Conservation (phyloP, 1,140 invertebrate species). For the Panagrolaimus sp. region DNA sequence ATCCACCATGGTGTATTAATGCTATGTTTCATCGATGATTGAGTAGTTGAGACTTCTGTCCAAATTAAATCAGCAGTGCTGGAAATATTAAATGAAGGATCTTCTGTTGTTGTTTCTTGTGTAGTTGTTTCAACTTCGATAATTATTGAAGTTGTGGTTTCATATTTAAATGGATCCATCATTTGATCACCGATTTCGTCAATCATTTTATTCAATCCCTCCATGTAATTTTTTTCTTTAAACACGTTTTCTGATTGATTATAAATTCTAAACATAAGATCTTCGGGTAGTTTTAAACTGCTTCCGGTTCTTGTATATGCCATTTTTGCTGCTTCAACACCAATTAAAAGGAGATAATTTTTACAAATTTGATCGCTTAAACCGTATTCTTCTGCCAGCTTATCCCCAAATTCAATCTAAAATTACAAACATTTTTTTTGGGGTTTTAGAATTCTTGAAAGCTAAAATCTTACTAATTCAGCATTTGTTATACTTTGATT, state of each 20-base stretch:
- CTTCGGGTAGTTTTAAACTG: constrained; percentile 39
- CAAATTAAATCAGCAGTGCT: background rate
- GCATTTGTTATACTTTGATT: constrained; percentile 44
- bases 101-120: background rate
- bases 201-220: constrained; percentile 48
- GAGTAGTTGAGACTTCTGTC: background rate
- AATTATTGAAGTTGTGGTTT: background rate
- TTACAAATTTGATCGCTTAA: constrained; percentile 35
- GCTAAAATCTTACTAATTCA: constrained; percentile 37
- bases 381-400: constrained; percentile 37
- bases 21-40: background rate
- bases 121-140: background rate
- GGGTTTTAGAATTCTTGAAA: background rate
- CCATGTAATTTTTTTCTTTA: constrained; percentile 51
- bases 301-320: constrained; percentile 50
- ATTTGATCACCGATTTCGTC: constrained; percentile 49
- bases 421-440: constrained; percentile 3
- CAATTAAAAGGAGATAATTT: constrained; percentile 47
- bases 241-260: constrained; percentile 45
- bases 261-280: constrained; percentile 46
- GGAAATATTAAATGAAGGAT: background rate
- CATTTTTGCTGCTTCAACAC: constrained; percentile 47
- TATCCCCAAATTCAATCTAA: constrained; percentile 47
- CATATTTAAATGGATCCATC: constrained; percentile 31
- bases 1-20: background rate